phyloP scores from a whole-genome alignment of 2,113 vertebrate species.

The Aplodontia rufa region DNA sequence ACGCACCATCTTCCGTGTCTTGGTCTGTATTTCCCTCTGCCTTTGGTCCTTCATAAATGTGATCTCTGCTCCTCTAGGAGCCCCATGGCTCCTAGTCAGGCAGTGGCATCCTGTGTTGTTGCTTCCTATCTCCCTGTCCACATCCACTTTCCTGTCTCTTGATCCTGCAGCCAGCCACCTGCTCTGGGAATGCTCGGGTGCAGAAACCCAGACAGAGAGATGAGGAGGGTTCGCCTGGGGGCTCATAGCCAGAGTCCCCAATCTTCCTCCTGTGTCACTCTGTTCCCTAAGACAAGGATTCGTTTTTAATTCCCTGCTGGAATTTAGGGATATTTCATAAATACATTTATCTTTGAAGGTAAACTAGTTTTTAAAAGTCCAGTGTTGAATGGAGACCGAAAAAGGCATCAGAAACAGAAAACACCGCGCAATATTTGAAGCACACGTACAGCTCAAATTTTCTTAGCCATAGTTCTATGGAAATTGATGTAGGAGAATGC shows the following conservation, averaged over 20 bases:
- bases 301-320: neutral
- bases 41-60: neutral
- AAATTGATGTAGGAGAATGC: neutral
- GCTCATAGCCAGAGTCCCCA: neutral
- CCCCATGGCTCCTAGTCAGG: neutral
- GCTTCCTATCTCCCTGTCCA: neutral
- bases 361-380: neutral
- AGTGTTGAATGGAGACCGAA: neutral
- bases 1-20: neutral
- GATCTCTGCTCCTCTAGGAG: neutral
- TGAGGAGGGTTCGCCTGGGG: neutral
- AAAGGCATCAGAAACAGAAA: neutral
- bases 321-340: neutral
- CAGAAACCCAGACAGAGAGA: fast-evolving
- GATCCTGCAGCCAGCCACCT: no score
- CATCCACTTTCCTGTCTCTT: neutral
- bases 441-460: neutral
- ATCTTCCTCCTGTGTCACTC: neutral
- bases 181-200: neutral
- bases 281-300: neutral
- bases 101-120: neutral
- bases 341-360: neutral
- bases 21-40: neutral
- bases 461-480: neutral
- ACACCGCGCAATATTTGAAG: neutral